A percentile compares a stretch with the other conserved stretches of the same genome.
These are phyloP conservation scores for Meloidogyne hapla DNA, from an alignment of 1,140 invertebrate genomes.

Conservation along the genomic window DNA sequence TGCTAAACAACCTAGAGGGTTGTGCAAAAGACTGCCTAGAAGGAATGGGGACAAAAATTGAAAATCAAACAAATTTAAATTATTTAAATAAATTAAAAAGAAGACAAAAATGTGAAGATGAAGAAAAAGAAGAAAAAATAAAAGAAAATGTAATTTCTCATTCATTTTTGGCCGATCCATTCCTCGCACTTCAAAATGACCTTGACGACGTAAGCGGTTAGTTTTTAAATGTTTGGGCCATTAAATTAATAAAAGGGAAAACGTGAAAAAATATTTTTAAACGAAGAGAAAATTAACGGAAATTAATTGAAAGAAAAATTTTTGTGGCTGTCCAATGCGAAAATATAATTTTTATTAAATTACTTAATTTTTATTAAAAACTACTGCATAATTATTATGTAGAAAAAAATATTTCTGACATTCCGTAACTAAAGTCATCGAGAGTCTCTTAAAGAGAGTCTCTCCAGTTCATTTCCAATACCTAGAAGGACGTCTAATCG, in stretches of 20 bases:
- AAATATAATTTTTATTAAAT: no score
- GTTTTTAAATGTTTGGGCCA: slow-evolving; percentile 9
- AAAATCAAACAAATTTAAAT: background rate
- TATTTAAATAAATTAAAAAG: background rate
- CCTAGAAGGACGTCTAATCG: no score
- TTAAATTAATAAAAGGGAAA: background rate
- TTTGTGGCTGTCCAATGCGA: no score
- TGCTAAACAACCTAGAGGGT: background rate
- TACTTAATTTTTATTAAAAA: no score
- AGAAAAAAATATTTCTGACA: no score
- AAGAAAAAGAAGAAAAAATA: background rate
- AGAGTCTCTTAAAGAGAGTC: no score
- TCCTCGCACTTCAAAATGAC: slow-evolving; percentile 48
- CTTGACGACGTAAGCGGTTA: slow-evolving; percentile 51
- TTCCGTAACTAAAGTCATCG: no score
- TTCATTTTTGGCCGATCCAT: slow-evolving; percentile 43
- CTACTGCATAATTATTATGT: no score
- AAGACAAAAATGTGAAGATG: background rate
- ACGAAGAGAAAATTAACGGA: background rate
- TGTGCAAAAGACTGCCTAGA: background rate
- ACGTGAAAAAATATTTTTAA: no score
- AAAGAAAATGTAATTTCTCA: background rate
- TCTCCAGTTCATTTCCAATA: no score
- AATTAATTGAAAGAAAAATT: no score
- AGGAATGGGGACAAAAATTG: background rate